phyloP scores from a whole-genome alignment of 2,113 vertebrate species.

The Podiceps cristatus region DNA sequence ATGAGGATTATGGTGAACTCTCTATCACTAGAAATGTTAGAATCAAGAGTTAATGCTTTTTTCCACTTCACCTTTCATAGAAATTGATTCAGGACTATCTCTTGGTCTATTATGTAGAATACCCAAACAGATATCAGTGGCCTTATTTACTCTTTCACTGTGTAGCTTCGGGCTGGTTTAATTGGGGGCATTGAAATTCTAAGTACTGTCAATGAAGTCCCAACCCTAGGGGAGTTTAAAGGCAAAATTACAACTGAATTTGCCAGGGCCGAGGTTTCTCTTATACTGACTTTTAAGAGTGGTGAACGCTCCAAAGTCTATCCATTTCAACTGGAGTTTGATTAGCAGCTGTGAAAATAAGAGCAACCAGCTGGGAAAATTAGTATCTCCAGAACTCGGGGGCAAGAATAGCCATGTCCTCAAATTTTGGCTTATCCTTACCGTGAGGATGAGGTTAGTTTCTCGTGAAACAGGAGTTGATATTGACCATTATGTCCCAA shows the following conservation, averaged over 20 bases:
- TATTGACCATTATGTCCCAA: neutral
- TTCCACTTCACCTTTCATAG: neutral
- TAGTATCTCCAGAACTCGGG: neutral
- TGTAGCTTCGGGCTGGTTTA: neutral
- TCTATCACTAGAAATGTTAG: neutral
- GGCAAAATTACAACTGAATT: neutral
- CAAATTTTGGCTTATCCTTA: neutral
- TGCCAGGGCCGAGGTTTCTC: neutral
- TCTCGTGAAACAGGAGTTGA: neutral
- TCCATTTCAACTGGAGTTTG: neutral
- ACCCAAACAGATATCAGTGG: neutral
- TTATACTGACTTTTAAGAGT: neutral
- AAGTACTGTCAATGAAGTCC: neutral
- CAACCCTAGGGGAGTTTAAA: neutral
- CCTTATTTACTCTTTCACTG: neutral
- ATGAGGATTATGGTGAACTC: neutral
- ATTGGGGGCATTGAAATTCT: neutral
- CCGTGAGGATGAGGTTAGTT: neutral
- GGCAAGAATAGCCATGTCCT: accelerated
- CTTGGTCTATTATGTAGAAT: neutral
- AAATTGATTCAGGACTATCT: neutral
- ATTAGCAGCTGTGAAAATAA: neutral
- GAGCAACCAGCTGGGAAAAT: neutral
- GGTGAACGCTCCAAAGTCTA: neutral
- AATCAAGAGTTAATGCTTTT: neutral